Conservation (phyloP, 2,113 vertebrate species). For the Loxodonta africana region DNA sequence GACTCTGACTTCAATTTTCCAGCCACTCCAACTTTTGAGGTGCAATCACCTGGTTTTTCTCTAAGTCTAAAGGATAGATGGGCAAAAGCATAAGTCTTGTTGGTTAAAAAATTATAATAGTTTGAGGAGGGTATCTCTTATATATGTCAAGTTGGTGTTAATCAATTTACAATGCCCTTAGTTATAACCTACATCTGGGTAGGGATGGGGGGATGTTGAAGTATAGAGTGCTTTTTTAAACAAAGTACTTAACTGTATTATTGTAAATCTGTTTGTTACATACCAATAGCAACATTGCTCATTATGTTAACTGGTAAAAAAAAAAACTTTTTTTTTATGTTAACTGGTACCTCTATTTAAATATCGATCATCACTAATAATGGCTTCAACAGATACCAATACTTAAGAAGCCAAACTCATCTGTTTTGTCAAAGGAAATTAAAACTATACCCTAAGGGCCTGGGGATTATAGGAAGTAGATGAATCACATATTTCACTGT, state of each 20-base stretch:
- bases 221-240: slow-evolving; percentile 3
- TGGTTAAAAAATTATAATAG: not conserved
- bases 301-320: not conserved
- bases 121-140: not conserved
- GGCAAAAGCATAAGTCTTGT: not conserved
- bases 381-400: not conserved
- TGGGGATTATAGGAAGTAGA: not conserved
- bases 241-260: not conserved
- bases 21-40: not conserved
- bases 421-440: not conserved
- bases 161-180: not conserved
- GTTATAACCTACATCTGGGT: not conserved
- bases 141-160: not conserved
- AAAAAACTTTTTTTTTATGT: too few species aligned
- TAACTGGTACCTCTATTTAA: not conserved
- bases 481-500: not conserved
- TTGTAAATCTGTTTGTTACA: slow-evolving; percentile 14
- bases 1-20: not conserved
- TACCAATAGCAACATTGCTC: not conserved
- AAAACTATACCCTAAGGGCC: not conserved
- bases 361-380: not conserved
- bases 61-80: not conserved
- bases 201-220: not conserved
- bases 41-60: not conserved
- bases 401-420: not conserved